Base-by-base conservation (phyloP, 1,140 invertebrate genomes). In the Aphelenchoides fujianensis region DNA sequence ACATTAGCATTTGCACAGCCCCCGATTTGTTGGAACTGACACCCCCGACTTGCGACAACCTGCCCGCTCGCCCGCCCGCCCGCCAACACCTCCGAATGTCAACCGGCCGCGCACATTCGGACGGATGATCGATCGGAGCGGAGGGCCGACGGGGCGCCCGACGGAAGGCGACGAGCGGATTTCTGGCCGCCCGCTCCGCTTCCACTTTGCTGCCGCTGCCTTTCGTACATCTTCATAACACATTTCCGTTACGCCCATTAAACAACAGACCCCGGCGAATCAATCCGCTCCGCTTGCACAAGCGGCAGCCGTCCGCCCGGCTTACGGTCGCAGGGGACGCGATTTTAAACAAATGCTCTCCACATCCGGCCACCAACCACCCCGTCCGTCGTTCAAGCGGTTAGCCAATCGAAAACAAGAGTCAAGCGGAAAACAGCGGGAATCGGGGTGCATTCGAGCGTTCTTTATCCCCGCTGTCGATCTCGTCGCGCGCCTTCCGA, bases 21-120 rank as follows among this genome's bases (percentile, higher is more conserved):
- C n/a, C n/a, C 41, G 41, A 48, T 48, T 48, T 48, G 41, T 48
- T 48, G 41, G 41, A 48, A 48, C 12, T 48, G 41, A 48, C 41
- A 48, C 41, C 41, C n/a, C 23, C 41, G 41, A 48, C 23, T 48
- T 48, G 41, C 41, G 41, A 48, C 41, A 48, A 48, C 41, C 41
- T 48, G 41, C 41, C 12, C 41, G 23, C 41, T 48, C 41, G 23
- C 23, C 41, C 12, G 41, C 12, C 12, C 12, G 41, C 41, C 41
- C 12, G 41, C 12, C 41, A 48, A 48, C n/a, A n/a, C n/a, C n/a
- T n/a, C n/a, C n/a, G n/a, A 48, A 48, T 48, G 41, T 48, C 41
- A 48, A 48, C n/a, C n/a, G n/a, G 41, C 41, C 23, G 41, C 41
- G 41, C 41, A 48, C 41, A 48, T 48, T 48, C 23, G 41, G n/a